phyloP scores from a whole-genome alignment of 2,113 vertebrate species.

The Phoenicopterus ruber region DNA sequence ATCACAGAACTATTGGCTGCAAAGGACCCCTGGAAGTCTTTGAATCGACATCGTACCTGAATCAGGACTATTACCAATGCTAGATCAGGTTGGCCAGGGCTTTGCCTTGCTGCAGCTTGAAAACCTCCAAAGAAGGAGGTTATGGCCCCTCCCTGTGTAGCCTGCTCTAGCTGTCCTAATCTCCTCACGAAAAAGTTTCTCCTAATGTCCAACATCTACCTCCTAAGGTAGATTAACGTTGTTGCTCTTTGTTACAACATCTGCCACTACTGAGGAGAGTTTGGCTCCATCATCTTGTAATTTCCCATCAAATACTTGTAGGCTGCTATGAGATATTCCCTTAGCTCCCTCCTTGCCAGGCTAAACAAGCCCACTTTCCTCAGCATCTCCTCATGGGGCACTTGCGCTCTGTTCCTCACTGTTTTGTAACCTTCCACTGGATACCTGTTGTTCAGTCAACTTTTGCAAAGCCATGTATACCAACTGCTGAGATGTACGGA shows the following conservation, averaged over 20 bases:
- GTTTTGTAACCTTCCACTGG: neutral
- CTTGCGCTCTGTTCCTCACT: neutral
- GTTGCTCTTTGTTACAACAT: neutral
- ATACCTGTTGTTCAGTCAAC: neutral
- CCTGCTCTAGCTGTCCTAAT: neutral
- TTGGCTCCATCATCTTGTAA: neutral
- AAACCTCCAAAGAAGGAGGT: neutral
- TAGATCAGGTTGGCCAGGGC: neutral
- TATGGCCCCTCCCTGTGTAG: neutral
- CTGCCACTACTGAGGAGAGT: neutral
- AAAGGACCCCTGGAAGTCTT: neutral
- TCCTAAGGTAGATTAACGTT: neutral
- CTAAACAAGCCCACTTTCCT: neutral
- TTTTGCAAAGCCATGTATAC: neutral
- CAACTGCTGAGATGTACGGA: neutral
- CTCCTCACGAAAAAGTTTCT: neutral
- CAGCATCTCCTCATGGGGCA: too few relatives aligned
- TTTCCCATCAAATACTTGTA: neutral
- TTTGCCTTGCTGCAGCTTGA: neutral
- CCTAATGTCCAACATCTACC: neutral
- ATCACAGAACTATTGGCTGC: neutral
- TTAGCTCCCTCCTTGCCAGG: neutral
- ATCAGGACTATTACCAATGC: neutral
- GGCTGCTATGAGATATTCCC: neutral
- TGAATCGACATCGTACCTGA: neutral